Evolutionary conservation across 2,888 invertebrate species (phyloP), one percentile per base, ranked within the genome.

Genomic region (Acleris literana): DNA sequence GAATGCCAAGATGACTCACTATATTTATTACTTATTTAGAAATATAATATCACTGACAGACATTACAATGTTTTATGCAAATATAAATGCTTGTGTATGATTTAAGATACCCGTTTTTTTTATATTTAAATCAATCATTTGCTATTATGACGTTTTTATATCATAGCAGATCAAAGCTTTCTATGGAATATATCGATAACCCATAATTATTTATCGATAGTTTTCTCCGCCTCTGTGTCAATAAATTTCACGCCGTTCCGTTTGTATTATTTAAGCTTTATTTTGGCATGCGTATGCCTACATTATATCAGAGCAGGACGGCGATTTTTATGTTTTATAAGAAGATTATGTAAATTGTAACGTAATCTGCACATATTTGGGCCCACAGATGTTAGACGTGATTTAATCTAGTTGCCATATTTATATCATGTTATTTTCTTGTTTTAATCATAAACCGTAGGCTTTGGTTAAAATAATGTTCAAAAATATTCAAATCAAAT

Each of bases 271-370:
- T 66, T 66, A 57, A 66, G 61, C 6, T 46, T 20, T 56, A 33
- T 61, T 66, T 61, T 61, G 22, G 46, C 20, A 57, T 66, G 39
- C 46, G 61, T 65, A 65, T 56, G 29, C 44, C 49, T 25, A 17
- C 17, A 60, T 65, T 60, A 55, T 56, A 51, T 59, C 18, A 18
- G 25, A 59, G 59, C 64, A 59, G 64, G 59, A 54, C n/a, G 17
- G 16, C 48, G 25, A 39, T 46, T 39, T 59, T 25, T 43, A 54
- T 11, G 56, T 60, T 59, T 64, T 58, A 52, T 55, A 56, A 56
- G 61, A 46, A 61, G 65, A 66, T 66, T 61, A 66, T 66, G 61
- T 44, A 52, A 66, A 66, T 66, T n/a, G 51, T 16, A 57, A 43
- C 18, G 51, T 52, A 44, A 56, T 44, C 44, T 29, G 51, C 9